Conservation (phyloP, 2,888 invertebrate species). For the Belgica antarctica region DNA sequence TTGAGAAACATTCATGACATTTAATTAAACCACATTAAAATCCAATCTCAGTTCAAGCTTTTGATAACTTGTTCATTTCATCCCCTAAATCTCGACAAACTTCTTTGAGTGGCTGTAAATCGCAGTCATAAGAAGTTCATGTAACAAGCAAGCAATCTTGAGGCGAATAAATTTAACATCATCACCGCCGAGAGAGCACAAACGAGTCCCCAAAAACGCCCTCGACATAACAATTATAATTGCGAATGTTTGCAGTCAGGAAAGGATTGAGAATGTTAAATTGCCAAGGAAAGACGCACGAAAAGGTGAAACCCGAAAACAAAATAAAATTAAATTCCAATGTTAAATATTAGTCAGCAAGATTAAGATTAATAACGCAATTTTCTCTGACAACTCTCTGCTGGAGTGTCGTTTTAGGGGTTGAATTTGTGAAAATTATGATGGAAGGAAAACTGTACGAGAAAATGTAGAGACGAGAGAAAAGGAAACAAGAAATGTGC, state of each 20-base stretch:
- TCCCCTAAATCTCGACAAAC: no score
- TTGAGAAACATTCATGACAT: no score
- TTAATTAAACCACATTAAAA: no score
- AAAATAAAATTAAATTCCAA: background rate
- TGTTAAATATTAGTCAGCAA: constrained; percentile 9
- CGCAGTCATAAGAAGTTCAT: no score
- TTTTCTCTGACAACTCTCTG: constrained; percentile 25
- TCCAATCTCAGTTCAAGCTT: no score
- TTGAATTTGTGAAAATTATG: background rate
- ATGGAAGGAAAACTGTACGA: background rate
- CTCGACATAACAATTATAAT: no score
- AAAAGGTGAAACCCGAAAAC: background rate
- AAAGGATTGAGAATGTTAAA: background rate
- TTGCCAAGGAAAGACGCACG: background rate
- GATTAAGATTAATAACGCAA: constrained; percentile 34
- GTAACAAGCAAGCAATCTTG: no score
- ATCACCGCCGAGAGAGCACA: no score
- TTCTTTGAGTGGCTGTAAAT: no score
- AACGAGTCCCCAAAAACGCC: no score
- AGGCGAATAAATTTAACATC: no score
- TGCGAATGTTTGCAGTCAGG: background rate
- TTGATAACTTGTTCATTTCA: no score
- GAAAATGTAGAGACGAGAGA: background rate
- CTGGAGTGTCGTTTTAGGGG: constrained; percentile 15
- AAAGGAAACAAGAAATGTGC: constrained; percentile 22